Evolutionary conservation across 2,888 invertebrate species (phyloP).

Genomic region (Netelia fuscicornis): DNA sequence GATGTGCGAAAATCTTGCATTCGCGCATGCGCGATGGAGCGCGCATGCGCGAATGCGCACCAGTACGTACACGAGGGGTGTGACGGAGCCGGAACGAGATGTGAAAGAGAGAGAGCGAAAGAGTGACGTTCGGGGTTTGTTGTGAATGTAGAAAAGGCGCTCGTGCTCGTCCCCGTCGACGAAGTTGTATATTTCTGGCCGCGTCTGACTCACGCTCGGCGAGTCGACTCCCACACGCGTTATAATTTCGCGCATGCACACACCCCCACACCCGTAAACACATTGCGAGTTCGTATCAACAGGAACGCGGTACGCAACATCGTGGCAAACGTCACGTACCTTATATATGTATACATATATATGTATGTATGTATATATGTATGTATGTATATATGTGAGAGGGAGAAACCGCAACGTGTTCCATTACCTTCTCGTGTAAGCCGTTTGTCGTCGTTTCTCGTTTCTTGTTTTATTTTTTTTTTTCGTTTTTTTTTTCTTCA

Average conservation of each 20-base stretch:
- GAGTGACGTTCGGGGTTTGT: slow-evolving; percentile 76
- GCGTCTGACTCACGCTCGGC: slow-evolving; percentile 77
- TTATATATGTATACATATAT: slow-evolving; percentile 23
- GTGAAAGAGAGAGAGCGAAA: slow-evolving; percentile 53
- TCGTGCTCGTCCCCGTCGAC: slow-evolving; percentile 47
- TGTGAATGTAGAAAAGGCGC: slow-evolving; percentile 75
- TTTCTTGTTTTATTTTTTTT: slow-evolving; percentile 48
- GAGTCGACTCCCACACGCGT: slow-evolving; percentile 77
- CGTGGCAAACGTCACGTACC: slow-evolving; percentile 59
- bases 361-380: slow-evolving; percentile 8
- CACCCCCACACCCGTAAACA: slow-evolving; percentile 3
- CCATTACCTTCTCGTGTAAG: slow-evolving; percentile 74
- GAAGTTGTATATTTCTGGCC: slow-evolving; percentile 78
- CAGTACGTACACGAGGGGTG: neutral
- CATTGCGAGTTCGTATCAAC: slow-evolving; percentile 19
- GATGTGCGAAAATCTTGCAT: neutral
- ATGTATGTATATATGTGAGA: slow-evolving; percentile 25
- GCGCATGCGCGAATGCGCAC: neutral
- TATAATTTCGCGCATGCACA: slow-evolving; percentile 72
- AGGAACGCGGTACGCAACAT: slow-evolving; percentile 41
- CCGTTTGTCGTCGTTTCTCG: slow-evolving; percentile 70
- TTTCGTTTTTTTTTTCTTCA: slow-evolving; percentile 41
- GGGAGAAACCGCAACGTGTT: slow-evolving; percentile 60
- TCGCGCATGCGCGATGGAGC: neutral
- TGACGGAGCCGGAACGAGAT: slow-evolving; percentile 28